Percentiles rank a stretch among this genome's conserved stretches.
These are phyloP conservation scores for Oncorhynchus mykiss DNA, from an alignment of 2,113 vertebrate species.

Conservation along the genomic window DNA sequence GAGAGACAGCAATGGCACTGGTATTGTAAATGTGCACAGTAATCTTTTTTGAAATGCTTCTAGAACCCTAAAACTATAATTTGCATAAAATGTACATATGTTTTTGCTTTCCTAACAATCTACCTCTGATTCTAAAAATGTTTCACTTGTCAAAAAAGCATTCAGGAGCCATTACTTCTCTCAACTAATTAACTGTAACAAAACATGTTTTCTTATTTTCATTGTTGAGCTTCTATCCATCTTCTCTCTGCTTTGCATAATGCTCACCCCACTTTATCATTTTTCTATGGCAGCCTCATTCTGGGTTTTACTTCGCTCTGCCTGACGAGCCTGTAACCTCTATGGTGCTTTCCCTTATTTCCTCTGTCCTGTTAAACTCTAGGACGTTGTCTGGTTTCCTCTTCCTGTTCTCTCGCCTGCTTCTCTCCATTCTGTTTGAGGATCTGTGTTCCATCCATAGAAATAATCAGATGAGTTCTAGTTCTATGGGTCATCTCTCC, in stretches of 20 bases:
- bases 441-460: neutral
- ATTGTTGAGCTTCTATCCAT: neutral
- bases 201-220: neutral
- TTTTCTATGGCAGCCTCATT: neutral
- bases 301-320: neutral
- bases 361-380: neutral
- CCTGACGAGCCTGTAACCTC: neutral
- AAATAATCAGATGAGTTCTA: neutral
- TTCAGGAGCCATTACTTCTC: neutral
- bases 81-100: constrained; percentile 23
- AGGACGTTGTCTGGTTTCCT: neutral
- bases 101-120: constrained; percentile 58
- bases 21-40: constrained; percentile 15
- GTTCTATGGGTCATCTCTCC: neutral
- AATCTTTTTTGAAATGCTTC: neutral
- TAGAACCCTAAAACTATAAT: constrained; percentile 24
- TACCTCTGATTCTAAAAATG: constrained; percentile 64
- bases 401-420: neutral
- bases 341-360: neutral
- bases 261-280: neutral
- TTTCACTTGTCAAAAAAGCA: constrained; percentile 34
- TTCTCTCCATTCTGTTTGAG: neutral
- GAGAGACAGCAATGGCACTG: constrained; percentile 53
- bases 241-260: neutral
- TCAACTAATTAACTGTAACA: neutral